Evolutionary conservation across 1,140 invertebrate genomes (phyloP), one percentile per base, ranked within the genome.

Genomic region (Tetramorium simillimum): DNA sequence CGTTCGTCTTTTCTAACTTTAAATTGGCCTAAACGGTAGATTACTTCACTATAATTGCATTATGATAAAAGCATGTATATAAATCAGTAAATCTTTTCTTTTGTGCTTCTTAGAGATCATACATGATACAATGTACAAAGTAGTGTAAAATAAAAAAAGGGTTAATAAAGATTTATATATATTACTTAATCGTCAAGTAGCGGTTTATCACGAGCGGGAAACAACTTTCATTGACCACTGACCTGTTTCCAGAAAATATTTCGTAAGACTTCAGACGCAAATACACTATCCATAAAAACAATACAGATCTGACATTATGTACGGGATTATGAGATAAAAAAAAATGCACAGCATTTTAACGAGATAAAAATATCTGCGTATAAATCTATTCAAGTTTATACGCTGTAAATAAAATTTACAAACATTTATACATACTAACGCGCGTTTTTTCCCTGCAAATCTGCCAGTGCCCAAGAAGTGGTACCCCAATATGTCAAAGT

Each of bases 31-130:
- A 90, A 78, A 90, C 81, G 65, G 62, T 89, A 87, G 89, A 90
- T 94, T 93, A 92, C 89, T 85, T 92, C 88, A 91, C 92, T 94
- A 94, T 78, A 85, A 91, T 94, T 91, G 91, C 91, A 91, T 94
- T 81, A 94, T 92, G 90, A 94, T 92, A 92, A 92, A 94, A 94
- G 93, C 93, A 94, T 94, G 93, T 95, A 93, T 93, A 94, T 93
- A 94, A 95, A 95, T 94, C 92, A 94, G 91, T 94, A 94, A 93
- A 93, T 91, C 87, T 93, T 93, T 94, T 91, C 86, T 95, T 95
- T 95, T 95, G 93, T 95, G 94, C 94, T 94, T 95, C 91, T 94
- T 92, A 95, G 94, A 95, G 95, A 95, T 95, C 94, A 95, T 94
- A 93, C 92, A 93, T 93, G 89, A 93, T 93, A 94, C 91, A 94